Percentiles rank a stretch among this genome's conserved stretches.
Conservation (phyloP, 2,797 vertebrate species). For the Pogonophryne albipinna region DNA sequence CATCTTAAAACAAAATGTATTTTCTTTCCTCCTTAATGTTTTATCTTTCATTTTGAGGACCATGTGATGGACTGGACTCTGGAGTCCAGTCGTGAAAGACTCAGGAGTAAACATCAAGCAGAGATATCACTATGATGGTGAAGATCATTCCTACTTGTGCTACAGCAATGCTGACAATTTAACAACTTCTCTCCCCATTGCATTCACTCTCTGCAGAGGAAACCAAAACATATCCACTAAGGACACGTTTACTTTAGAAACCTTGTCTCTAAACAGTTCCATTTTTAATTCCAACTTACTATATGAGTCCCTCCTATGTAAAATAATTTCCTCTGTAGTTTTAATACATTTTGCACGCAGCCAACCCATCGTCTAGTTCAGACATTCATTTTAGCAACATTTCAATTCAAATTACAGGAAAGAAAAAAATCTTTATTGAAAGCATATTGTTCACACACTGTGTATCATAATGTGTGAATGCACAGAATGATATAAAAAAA, state of each 20-base stretch:
- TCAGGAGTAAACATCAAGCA: constrained; percentile 79
- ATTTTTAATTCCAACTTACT: not conserved
- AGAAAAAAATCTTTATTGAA: constrained; percentile 24
- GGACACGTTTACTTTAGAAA: not conserved
- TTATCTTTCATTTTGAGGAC: constrained; percentile 86
- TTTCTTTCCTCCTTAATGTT: not conserved
- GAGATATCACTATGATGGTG: too few species aligned
- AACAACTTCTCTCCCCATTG: not conserved
- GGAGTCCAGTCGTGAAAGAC: constrained; percentile 89
- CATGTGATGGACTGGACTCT: constrained; percentile 87
- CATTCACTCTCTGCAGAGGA: not conserved
- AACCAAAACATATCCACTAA: not conserved
- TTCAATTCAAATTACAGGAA: not conserved
- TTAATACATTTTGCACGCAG: not conserved
- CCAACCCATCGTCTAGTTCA: not conserved
- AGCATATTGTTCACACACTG: not conserved
- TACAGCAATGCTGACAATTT: too few species aligned
- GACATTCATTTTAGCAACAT: not conserved
- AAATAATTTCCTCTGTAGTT: not conserved
- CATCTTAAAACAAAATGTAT: not conserved
- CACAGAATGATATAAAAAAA: not conserved
- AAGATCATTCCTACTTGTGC: too few species aligned
- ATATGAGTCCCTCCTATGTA: not conserved
- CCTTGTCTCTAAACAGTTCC: too few species aligned
- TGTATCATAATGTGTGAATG: not conserved